These are phyloP conservation scores for Taphrorychus bicolor DNA, from an alignment of 2,888 invertebrate species.

Conservation along the genomic window DNA sequence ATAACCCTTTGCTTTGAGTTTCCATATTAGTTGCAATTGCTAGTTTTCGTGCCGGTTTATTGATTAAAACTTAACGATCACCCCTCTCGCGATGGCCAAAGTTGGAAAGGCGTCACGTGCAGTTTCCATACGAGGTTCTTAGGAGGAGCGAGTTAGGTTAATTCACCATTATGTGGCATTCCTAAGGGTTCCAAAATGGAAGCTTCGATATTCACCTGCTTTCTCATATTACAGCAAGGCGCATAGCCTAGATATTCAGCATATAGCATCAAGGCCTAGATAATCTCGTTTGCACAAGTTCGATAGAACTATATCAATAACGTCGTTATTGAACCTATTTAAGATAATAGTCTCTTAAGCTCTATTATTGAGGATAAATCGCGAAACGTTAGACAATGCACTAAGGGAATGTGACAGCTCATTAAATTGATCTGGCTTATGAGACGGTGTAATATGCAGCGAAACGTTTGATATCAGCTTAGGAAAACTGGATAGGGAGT, in stretches of 20 bases:
- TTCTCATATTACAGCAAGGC: no score
- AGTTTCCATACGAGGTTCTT: neutral
- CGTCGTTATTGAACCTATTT: slow-evolving; percentile 12
- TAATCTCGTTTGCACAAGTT: no score
- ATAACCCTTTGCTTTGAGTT: neutral
- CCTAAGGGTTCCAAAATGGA: no score
- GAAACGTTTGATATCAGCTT: neutral
- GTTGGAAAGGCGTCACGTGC: neutral
- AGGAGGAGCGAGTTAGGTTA: neutral
- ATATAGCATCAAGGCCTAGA: no score
- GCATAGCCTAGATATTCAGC: no score
- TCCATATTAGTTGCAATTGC: slow-evolving; percentile 1
- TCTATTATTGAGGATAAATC: slow-evolving; percentile 25
- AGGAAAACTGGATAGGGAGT: neutral
- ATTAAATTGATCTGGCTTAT: slow-evolving; percentile 5
- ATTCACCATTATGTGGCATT: neutral
- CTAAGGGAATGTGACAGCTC: neutral
- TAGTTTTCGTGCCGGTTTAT: neutral
- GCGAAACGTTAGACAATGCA: slow-evolving; percentile 12
- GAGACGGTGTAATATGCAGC: neutral
- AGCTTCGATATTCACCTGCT: no score
- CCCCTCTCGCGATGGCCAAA: neutral
- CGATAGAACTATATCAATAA: slow-evolving; percentile 2
- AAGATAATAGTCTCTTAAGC: slow-evolving; percentile 27
- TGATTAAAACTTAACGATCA: neutral